Evolutionary conservation across 2,797 vertebrate genomes (phyloP).

Genomic region (Myotis findleyi): DNA sequence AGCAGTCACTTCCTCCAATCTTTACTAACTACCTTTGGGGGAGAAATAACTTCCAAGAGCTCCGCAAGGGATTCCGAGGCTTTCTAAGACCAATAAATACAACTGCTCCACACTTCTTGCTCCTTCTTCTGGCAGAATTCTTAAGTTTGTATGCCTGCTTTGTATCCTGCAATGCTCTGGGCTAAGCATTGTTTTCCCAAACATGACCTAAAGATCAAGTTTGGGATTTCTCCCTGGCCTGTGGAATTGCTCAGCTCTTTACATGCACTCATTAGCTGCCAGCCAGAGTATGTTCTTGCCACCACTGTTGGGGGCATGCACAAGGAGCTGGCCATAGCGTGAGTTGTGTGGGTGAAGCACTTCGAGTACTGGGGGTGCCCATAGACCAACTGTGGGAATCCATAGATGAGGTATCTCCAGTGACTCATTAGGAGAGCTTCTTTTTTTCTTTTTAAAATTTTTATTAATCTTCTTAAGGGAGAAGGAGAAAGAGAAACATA

Average conservation of each 20-base stretch:
- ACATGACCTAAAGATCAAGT: background rate
- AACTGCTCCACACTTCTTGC: background rate
- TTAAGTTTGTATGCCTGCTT: background rate
- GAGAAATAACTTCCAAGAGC: background rate
- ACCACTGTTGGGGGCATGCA: background rate
- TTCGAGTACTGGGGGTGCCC: background rate
- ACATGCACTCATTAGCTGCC: background rate
- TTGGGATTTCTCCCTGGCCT: background rate
- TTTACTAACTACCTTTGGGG: background rate
- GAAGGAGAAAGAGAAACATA: too few relatives aligned
- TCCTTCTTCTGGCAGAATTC: background rate
- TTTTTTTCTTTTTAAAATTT: too few relatives aligned
- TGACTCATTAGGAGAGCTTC: background rate
- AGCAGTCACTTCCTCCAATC: background rate
- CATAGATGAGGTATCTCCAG: background rate
- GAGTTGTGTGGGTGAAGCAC: background rate
- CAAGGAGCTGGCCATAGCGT: background rate
- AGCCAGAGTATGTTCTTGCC: background rate
- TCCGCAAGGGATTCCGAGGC: background rate
- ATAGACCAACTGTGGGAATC: background rate
- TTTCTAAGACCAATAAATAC: background rate
- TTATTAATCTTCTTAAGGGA: too few relatives aligned
- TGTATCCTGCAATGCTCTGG: background rate
- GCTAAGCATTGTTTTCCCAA: background rate
- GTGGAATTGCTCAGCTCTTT: background rate